These are phyloP conservation scores for Octodonta nipae DNA, from an alignment of 2,888 invertebrate genomes.

Conservation along the genomic window DNA sequence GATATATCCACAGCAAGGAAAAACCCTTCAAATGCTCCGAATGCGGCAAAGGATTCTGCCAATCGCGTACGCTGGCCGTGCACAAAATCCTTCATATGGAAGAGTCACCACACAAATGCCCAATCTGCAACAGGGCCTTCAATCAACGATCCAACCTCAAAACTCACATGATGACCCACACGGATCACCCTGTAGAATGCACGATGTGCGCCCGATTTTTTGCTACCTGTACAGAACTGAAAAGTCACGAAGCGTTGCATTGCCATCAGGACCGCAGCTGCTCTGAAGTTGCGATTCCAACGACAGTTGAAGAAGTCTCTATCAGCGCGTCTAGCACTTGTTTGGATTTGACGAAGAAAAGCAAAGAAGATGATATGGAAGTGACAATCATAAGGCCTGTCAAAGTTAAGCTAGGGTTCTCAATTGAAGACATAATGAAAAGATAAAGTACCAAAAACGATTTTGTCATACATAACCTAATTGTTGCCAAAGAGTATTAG, in stretches of 20 bases:
- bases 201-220: slow-evolving; percentile 28
- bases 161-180: slow-evolving; percentile 78
- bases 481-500: slow-evolving; percentile 15
- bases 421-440: slow-evolving; percentile 80
- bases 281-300: slow-evolving; percentile 42
- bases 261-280: background rate
- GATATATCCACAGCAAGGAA: slow-evolving; percentile 96
- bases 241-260: slow-evolving; percentile 22
- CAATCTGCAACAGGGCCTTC: slow-evolving; percentile 76
- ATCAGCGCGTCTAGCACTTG: slow-evolving; percentile 13
- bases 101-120: slow-evolving; percentile 86
- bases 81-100: slow-evolving; percentile 90
- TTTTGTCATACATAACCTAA: background rate
- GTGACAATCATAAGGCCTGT: slow-evolving; percentile 20
- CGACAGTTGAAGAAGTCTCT: slow-evolving; percentile 64
- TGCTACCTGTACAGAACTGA: slow-evolving; percentile 27
- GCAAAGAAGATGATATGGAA: slow-evolving; percentile 23
- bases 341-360: slow-evolving; percentile 32
- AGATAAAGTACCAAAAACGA: slow-evolving; percentile 43
- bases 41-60: slow-evolving; percentile 97
- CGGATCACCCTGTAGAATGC: slow-evolving; percentile 43
- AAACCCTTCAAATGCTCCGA: slow-evolving; percentile 95
- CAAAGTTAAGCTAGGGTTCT: slow-evolving; percentile 57
- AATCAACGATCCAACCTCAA: slow-evolving; percentile 87
- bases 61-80: slow-evolving; percentile 87